Percentiles rank a stretch among this genome's conserved stretches.
phyloP scores from a whole-genome alignment of 2,888 invertebrate species.

The Boloria euphrosyne region DNA sequence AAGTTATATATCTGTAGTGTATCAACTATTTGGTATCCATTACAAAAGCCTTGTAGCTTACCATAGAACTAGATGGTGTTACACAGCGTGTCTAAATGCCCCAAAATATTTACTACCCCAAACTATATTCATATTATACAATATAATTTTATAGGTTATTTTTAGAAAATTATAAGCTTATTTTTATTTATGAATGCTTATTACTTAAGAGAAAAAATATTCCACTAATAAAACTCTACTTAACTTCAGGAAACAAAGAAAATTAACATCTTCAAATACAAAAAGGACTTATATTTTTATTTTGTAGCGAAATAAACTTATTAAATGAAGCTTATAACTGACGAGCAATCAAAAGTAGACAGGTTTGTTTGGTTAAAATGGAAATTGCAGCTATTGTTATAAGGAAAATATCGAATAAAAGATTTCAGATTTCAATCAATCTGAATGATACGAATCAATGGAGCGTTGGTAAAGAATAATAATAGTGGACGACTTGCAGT shows the following conservation, averaged over 20 bases:
- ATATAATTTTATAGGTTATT: background rate
- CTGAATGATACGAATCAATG: slow-evolving; percentile 19
- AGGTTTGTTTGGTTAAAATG: slow-evolving; percentile 11
- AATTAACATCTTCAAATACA: background rate
- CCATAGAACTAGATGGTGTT: too few species aligned
- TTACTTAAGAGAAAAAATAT: too few species aligned
- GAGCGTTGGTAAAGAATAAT: slow-evolving; percentile 18
- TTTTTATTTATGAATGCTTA: background rate
- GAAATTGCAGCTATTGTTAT: slow-evolving; percentile 20
- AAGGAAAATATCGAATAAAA: slow-evolving; percentile 12
- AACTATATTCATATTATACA: too few species aligned
- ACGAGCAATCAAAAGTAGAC: background rate
- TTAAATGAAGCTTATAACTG: background rate
- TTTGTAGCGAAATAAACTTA: background rate
- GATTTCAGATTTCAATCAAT: slow-evolving; percentile 24
- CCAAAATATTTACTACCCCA: too few species aligned
- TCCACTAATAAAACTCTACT: too few species aligned
- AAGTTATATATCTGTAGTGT: too few species aligned
- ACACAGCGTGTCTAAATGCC: too few species aligned
- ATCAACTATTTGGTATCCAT: too few species aligned
- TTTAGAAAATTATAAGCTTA: background rate
- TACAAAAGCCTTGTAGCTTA: too few species aligned
- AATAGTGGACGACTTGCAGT: background rate
- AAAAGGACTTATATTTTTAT: background rate
- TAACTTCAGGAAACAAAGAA: too few species aligned